Base-by-base conservation (phyloP, 1,140 invertebrate species). In the Drosophila sp. region DNA sequence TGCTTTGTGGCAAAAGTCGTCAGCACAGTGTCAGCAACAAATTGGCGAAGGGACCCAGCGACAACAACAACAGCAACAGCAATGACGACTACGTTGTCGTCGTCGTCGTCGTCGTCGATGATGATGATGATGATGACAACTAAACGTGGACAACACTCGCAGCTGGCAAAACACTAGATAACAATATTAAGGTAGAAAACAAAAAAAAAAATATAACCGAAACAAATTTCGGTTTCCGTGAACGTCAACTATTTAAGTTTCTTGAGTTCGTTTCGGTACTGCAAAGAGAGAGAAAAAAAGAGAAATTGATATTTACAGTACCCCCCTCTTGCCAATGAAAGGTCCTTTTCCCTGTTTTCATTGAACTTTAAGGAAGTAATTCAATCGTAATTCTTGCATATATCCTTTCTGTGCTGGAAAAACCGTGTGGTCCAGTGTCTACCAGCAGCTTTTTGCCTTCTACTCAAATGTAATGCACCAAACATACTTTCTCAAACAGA, bases 21-120 rank as follows among this genome's bases (percentile, higher is more conserved):
- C 62, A 54, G 60, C 44, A 50, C 44, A 64, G 62, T 64, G 62
- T 64, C 62, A 64, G 62, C 62, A 64, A 64, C 62, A 64, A 64
- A 64, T 64, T 64, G 62, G 62, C 62, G 64, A 35, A 66, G 54
- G 47, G 50, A 66, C 54, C 55, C 55, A 29, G 27, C 47, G 25
- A 38, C 62, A 50, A 25, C 44, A 55, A 4, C 54, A 55, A 55
- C 54, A 62, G 4, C 29, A 30, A 32, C 27, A 30, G n/a, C 29
- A n/a, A 29, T 11, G 17, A 10, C 29, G 25, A 5, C 54, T 30
- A 47, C 27, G 25, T 25, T 27, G 27, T 29, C 25, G 27, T 25
- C 50, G 29, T 25, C 50, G n/a, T 4, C n/a, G 4, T 44, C 17
- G 41, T 44, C 6, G 44, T 47, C 23, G 23, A 4, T 17, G 17